Conservation (phyloP, 2,888 invertebrate genomes). For the Rhyacophila evoluta region DNA sequence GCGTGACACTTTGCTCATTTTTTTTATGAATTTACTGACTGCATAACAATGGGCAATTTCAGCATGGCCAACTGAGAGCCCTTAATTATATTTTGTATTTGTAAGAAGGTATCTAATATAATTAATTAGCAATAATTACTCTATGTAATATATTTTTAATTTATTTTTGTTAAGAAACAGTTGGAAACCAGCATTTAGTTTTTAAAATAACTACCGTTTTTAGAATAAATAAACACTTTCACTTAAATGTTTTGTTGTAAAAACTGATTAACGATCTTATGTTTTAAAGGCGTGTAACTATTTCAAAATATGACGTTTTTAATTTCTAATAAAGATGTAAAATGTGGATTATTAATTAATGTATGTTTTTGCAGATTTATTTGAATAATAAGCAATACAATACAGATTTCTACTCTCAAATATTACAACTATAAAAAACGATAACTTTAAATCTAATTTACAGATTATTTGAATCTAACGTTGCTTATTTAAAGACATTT, state of each 20-base stretch:
- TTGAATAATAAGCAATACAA: no score
- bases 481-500: no score
- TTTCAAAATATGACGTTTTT: no score
- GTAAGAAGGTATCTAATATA: not conserved
- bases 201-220: not conserved
- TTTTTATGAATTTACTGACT: not conserved
- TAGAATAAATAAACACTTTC: not conserved
- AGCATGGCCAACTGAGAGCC: not conserved
- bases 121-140: not conserved
- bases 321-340: no score
- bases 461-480: no score
- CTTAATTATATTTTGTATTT: not conserved
- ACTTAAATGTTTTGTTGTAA: not conserved
- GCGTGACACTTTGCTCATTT: conserved; percentile 39
- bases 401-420: no score
- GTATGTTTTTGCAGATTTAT: no score
- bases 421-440: no score
- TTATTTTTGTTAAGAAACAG: not conserved
- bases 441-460: no score
- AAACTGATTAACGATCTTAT: not conserved
- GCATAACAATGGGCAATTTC: not conserved
- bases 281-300: no score
- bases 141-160: not conserved
- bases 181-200: not conserved
- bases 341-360: no score